These are phyloP conservation scores for Microplitis demolitor DNA, from an alignment of 1,140 invertebrate species.

Conservation along the genomic window DNA sequence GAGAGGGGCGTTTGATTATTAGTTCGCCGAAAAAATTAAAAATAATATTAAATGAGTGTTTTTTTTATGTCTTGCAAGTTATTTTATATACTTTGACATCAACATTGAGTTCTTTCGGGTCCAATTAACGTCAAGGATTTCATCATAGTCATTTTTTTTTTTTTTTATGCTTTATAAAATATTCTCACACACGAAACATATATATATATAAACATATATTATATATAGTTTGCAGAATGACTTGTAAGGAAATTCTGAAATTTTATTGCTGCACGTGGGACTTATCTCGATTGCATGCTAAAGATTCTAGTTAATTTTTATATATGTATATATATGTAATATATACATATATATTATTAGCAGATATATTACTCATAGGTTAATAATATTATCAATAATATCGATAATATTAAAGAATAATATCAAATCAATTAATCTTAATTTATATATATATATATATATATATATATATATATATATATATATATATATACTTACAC, in stretches of 20 bases:
- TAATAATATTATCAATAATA: background rate
- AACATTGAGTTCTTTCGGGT: slow-evolving; percentile 21
- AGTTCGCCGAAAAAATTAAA: slow-evolving; percentile 1
- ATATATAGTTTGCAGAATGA: background rate
- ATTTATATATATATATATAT: background rate
- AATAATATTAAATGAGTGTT: background rate
- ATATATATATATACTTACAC: too few relatives aligned
- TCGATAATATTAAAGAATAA: background rate
- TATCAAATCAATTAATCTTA: background rate
- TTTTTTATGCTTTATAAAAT: background rate
- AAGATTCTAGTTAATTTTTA: slow-evolving; percentile 5
- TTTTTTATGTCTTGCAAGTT: background rate
- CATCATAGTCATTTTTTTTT: background rate
- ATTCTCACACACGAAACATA: background rate
- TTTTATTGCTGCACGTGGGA: slow-evolving; percentile 16
- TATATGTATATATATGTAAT: background rate
- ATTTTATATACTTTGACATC: background rate
- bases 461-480: too few relatives aligned
- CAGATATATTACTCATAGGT: too few relatives aligned
- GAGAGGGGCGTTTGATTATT: slow-evolving; percentile 7
- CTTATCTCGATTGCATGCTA: slow-evolving; percentile 11
- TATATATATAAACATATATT: background rate
- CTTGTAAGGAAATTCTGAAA: background rate
- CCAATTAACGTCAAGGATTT: slow-evolving; percentile 19
- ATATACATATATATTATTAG: too few relatives aligned